These are phyloP conservation scores for Girardinichthys multiradiatus DNA, from an alignment of 2,113 vertebrate genomes.

Conservation along the genomic window DNA sequence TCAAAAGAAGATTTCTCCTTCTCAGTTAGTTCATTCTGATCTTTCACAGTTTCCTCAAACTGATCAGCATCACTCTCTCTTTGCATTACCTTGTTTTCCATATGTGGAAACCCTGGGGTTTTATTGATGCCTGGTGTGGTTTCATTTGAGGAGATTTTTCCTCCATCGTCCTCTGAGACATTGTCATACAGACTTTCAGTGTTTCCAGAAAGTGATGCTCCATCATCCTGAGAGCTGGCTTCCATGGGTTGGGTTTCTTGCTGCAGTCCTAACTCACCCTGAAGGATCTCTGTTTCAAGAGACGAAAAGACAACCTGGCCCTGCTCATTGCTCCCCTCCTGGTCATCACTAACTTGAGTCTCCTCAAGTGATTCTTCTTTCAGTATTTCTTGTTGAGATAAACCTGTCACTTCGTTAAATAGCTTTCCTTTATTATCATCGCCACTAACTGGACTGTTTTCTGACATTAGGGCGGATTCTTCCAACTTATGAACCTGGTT, in stretches of 20 bases:
- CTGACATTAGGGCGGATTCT: not conserved
- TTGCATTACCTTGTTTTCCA: not conserved
- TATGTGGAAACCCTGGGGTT: not conserved
- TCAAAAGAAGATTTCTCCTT: not conserved
- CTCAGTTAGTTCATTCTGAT: conserved; percentile 3
- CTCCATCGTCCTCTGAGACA: conserved; percentile 6
- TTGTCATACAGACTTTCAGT: conserved; percentile 1
- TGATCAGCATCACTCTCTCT: not conserved
- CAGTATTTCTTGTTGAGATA: not conserved
- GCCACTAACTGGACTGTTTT: not conserved
- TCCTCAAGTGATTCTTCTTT: not conserved
- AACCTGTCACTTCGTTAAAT: not conserved
- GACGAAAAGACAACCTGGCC: not conserved
- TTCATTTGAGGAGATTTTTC: not conserved
- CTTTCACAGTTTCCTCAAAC: not conserved
- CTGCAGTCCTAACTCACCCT: not conserved
- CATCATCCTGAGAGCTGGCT: conserved; percentile 4
- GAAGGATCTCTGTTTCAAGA: conserved; percentile 1
- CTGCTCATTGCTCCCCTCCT: not conserved
- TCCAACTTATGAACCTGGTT: not conserved
- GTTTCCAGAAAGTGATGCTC: not conserved
- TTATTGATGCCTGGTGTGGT: conserved; percentile 10
- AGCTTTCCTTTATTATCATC: not conserved
- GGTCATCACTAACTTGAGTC: not conserved
- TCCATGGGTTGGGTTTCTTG: not conserved